Evolutionary conservation across 2,113 vertebrate species (phyloP).

Genomic region (Anolis sagrei): DNA sequence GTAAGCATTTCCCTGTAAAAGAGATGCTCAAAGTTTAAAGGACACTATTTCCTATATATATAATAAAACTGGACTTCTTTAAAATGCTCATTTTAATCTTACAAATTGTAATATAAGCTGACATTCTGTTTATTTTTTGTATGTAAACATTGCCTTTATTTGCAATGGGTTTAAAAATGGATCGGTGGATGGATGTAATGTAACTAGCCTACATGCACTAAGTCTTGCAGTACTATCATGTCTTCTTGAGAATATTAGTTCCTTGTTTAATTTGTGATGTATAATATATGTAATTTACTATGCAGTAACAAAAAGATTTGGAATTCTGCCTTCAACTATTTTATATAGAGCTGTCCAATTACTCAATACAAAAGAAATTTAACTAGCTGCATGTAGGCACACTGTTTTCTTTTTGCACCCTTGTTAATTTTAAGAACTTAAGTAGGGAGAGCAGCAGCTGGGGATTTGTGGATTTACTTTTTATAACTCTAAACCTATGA

Average conservation of each 20-base stretch:
- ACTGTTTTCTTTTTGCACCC: conserved; percentile 18
- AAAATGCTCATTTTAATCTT: background rate
- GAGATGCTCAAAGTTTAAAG: background rate
- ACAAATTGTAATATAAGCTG: background rate
- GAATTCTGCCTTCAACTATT: background rate
- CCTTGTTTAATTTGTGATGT: background rate
- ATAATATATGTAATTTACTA: background rate
- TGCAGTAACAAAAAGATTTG: background rate
- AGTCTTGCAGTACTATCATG: background rate
- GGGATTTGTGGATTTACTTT: conserved; percentile 62
- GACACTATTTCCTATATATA: no score
- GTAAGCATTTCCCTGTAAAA: background rate
- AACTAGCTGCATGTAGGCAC: conserved; percentile 10
- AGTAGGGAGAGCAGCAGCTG: rapidly evolving
- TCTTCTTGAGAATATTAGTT: no score
- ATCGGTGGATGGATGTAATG: background rate
- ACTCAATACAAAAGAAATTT: background rate
- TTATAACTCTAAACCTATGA: conserved; percentile 37
- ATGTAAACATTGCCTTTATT: background rate
- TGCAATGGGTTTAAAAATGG: background rate
- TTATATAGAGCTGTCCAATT: background rate
- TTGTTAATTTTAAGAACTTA: conserved; percentile 42
- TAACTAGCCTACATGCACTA: background rate
- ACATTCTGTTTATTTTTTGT: background rate
- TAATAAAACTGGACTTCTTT: background rate